phyloP scores from a whole-genome alignment of 2,113 vertebrate genomes.

The Formicarius rufipectus region DNA sequence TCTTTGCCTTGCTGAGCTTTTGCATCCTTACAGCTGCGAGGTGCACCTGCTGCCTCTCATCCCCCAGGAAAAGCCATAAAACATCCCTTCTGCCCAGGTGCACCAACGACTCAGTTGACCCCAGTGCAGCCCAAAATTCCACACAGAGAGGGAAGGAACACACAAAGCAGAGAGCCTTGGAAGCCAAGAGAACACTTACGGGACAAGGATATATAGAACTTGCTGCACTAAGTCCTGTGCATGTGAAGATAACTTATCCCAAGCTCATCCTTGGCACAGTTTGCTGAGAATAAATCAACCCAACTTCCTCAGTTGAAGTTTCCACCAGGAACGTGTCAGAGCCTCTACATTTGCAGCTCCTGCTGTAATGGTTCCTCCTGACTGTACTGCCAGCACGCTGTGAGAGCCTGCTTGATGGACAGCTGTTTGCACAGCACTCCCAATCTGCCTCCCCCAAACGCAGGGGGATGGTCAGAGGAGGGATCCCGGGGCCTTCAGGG shows the following conservation, averaged over 20 bases:
- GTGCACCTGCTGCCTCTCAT: background rate
- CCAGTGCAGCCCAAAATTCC: background rate
- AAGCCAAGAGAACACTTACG: background rate
- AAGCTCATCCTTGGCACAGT: background rate
- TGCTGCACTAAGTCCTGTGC: background rate
- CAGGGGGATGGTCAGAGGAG: background rate
- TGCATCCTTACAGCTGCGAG: background rate
- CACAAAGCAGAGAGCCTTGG: background rate
- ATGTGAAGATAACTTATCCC: background rate
- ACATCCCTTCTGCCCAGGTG: background rate
- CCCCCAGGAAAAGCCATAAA: background rate
- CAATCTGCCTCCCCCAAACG: background rate
- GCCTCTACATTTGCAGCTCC: background rate
- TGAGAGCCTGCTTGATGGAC: background rate
- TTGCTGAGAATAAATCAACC: slow-evolving; percentile 1
- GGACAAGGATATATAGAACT: background rate
- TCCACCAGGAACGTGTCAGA: background rate
- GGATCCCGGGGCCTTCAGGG: background rate
- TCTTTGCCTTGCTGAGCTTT: background rate
- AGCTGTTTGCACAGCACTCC: background rate
- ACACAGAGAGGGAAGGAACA: background rate
- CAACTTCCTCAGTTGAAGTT: background rate
- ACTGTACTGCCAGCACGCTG: background rate
- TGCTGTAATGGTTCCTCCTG: background rate
- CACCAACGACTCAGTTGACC: background rate